Evolutionary conservation across 2,113 vertebrate genomes (phyloP).

Genomic region (Sinocyclocheilus anophthalmus): DNA sequence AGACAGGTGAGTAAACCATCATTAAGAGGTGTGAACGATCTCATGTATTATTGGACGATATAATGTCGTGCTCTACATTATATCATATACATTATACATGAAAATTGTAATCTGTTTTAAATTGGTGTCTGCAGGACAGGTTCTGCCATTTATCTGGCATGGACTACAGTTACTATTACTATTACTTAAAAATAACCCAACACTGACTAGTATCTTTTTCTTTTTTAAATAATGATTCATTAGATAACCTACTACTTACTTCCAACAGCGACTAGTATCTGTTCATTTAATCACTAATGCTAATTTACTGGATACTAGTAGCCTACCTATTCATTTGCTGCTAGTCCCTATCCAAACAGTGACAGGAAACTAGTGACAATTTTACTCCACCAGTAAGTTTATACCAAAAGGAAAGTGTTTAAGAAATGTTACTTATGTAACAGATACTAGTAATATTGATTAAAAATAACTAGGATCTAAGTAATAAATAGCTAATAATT

Average conservation of each 20-base stretch:
- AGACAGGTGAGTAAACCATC: constrained; percentile 3
- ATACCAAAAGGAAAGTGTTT: not conserved
- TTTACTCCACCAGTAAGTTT: not conserved
- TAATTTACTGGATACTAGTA: not conserved
- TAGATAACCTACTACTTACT: not conserved
- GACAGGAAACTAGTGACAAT: not conserved
- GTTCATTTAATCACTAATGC: not conserved
- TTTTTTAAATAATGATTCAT: not conserved
- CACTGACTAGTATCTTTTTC: not conserved
- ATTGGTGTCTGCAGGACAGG: not conserved
- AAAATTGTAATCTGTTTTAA: not conserved
- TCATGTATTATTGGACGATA: not conserved
- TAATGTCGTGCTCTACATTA: not conserved
- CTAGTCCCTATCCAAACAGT: not conserved
- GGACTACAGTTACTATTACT: not conserved
- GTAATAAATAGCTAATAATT: too few relatives aligned
- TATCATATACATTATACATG: not conserved
- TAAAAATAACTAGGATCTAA: not conserved
- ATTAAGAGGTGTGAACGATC: not conserved
- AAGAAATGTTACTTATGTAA: not conserved
- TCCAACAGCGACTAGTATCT: not conserved
- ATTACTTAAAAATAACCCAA: not conserved
- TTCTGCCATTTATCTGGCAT: not conserved
- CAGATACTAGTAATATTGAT: not conserved
- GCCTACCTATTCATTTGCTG: not conserved